Percentiles rank a stretch among this genome's conserved stretches.
These are phyloP conservation scores for Coelopa frigida DNA, from an alignment of 1,140 invertebrate species.

Conservation along the genomic window DNA sequence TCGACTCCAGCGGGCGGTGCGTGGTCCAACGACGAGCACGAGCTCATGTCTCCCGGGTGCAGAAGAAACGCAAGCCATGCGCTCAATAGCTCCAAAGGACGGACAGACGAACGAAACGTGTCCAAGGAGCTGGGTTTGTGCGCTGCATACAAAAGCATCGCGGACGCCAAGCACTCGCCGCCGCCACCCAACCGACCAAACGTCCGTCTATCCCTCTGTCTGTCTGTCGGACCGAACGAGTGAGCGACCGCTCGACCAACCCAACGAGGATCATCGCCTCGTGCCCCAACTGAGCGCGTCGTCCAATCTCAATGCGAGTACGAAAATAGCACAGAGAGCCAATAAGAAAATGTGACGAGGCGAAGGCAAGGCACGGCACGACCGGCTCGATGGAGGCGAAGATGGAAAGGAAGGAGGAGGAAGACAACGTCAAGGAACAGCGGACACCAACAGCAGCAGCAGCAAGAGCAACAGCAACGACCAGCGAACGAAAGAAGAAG, in stretches of 20 bases:
- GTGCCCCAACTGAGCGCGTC: background rate
- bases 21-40: no score
- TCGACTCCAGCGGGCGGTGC: no score
- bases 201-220: slow-evolving; percentile 5
- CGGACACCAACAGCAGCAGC: background rate
- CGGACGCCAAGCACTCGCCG: background rate
- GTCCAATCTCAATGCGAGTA: background rate
- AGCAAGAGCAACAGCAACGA: background rate
- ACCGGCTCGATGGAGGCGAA: background rate
- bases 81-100: no score
- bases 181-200: background rate
- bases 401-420: background rate
- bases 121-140: slow-evolving; percentile 4
- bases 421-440: no score
- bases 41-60: no score
- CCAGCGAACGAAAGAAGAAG: no score
- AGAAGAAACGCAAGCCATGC: no score
- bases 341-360: background rate
- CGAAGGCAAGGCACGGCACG: background rate
- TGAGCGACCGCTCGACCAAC: background rate
- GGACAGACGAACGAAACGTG: no score
- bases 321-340: background rate
- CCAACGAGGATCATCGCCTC: background rate
- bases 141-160: slow-evolving; percentile 9
- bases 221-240: background rate